Evolutionary conservation across 2,113 vertebrate genomes (phyloP).

Genomic region (Dromaius novaehollandiae): DNA sequence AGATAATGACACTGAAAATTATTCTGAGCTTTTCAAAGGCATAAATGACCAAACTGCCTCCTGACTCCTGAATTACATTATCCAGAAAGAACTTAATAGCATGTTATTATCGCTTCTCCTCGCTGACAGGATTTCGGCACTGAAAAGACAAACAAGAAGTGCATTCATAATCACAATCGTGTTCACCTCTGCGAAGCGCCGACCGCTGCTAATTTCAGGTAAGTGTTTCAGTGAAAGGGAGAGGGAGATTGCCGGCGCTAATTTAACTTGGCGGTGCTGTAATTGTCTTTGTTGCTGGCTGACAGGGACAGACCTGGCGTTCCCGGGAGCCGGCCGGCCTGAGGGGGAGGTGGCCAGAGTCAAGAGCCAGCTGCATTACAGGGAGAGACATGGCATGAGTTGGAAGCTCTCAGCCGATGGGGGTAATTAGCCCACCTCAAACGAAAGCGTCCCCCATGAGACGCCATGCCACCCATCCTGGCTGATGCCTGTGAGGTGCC

Average conservation of each 20-base stretch:
- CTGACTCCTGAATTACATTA: constrained; percentile 83
- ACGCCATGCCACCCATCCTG: fast-evolving
- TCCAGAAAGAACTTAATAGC: constrained; percentile 83
- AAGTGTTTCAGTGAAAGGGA: not conserved
- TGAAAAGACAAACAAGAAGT: constrained; percentile 81
- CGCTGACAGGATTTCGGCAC: constrained; percentile 78
- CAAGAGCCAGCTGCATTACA: not conserved
- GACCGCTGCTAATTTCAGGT: constrained; percentile 67
- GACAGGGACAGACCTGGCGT: not conserved
- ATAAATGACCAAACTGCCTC: constrained; percentile 83
- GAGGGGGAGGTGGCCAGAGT: not conserved
- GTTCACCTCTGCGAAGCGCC: constrained; percentile 56
- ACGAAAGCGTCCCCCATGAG: fast-evolving
- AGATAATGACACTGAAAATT: constrained; percentile 81
- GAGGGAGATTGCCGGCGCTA: not conserved
- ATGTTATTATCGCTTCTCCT: constrained; percentile 81
- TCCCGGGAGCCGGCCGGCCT: not conserved
- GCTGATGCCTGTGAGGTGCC: not conserved
- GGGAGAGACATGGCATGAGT: not conserved
- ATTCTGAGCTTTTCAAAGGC: constrained; percentile 82
- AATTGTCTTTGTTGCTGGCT: constrained; percentile 40
- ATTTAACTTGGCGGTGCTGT: not conserved
- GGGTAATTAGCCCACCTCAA: not conserved
- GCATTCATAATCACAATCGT: constrained; percentile 59
- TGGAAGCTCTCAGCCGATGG: not conserved